Base-by-base conservation (phyloP, 2,888 invertebrate genomes). In the Phasia obesa region DNA sequence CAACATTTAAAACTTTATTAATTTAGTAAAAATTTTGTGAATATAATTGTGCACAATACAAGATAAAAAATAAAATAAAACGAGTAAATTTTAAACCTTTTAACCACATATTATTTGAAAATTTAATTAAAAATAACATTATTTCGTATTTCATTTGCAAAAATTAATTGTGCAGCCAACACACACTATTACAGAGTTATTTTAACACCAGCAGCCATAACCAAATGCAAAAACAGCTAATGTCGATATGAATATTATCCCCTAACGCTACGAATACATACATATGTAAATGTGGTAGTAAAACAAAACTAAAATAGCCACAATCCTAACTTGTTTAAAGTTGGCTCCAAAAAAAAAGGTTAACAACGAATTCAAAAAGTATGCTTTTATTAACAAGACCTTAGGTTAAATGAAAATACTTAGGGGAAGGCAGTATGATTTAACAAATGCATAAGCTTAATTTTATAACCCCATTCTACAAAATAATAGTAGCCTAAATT, bases 51-150 rank as follows among this genome's bases (percentile, higher is more conserved):
- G 53, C 21, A 65, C 2, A 13, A 64, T 53, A 64, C 5, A 62
- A 47, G 27, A 44, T 27, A 19, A 25, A 51, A 51, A 67, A 23
- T n/a, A 15, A 65, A 35, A 65, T 11, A 42, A 65, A 69, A 25
- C 23, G 21, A 70, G 75, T 76, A 82, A 60, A 79, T 79, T 70
- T 73, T 49, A 79, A 79, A 82, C 77, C 71, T 77, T 60, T 64
- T 55, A 70, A 77, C 81, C 81, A 62, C 82, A 82, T 60, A 67
- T 38, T 51, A 73, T 79, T 83, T 71, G 42, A 64, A 55, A 71
- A 71, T 83, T 83, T 79, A 83, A 83, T 83, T 83, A 83, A 79
- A 83, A 79, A 71, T 70, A 79, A 79, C 73, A 79, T 73, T 79
- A 83, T 75, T 75, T 75, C 42, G 67, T 64, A 69, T 82, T 78